Base-by-base conservation (phyloP, 2,113 vertebrate genomes). In the Nesoenas mayeri region DNA sequence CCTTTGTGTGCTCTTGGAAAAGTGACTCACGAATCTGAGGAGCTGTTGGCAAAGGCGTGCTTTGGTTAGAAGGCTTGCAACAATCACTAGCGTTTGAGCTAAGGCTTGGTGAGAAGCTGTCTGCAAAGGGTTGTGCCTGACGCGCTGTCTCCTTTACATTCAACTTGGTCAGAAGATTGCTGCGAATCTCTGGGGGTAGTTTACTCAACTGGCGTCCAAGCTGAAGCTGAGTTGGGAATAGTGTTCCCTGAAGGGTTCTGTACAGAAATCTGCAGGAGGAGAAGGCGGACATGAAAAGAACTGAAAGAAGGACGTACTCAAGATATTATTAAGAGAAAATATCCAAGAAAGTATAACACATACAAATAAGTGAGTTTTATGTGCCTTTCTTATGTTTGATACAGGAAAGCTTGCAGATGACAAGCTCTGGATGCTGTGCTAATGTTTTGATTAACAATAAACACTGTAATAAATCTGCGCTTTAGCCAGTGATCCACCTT, bases 171-270 rank as follows among this genome's bases (percentile, higher is more conserved):
- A 98, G 96, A 69, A 98, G 92, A 90, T 96, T 98, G 78, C 92
- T 95, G 73, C 97, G 97, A 25, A 93, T 96, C 86, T 98, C 97
- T 21, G 94, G 80, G 4, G 96, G 88, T 17, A 98, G 96, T 88
- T 96, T 98, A 92, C 99, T 98, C 91, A 98, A 47, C 95, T 99
- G 99, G 67, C 98, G 98, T n/a, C 98, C 99, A n/a, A 98, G 96
- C 73, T 99, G 99, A 71, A 99, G 98, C 1, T 98, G 98, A 19
- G 98, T 99, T 69, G 99, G 99, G 91, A 98, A 99, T 9, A 99
- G 91, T 3, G 98, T 98, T 79, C 99, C 99, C 96, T 99, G 99
- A 95, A 99, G 98, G 57, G 98, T 98, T 98, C 98, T 98, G 98
- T 99, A 99, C 82, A 99, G 98, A 96, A 99, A 99, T 95, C 99